These are phyloP conservation scores for Pristiophorus japonicus DNA, from an alignment of 2,113 vertebrate species.

Conservation along the genomic window DNA sequence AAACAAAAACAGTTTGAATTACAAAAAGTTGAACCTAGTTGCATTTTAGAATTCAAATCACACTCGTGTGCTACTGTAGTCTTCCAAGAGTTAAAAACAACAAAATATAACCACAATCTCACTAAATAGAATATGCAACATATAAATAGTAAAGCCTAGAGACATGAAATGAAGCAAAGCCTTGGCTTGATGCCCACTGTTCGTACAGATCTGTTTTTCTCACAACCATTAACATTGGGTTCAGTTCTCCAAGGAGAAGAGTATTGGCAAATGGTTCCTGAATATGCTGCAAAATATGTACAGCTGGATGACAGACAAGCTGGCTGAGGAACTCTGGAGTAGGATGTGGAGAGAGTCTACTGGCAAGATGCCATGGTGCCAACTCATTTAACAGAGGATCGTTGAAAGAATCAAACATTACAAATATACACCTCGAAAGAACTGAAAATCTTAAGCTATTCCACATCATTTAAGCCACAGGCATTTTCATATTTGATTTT, in stretches of 20 bases:
- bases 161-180: neutral
- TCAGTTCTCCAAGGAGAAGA: neutral
- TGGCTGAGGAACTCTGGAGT: neutral
- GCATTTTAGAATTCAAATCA: neutral
- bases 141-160: neutral
- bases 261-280: neutral
- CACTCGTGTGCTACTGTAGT: neutral
- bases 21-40: neutral
- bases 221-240: neutral
- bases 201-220: neutral
- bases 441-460: neutral
- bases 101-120: neutral
- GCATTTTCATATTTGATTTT: neutral
- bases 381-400: neutral
- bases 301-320: neutral
- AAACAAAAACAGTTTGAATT: neutral
- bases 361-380: neutral
- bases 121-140: neutral
- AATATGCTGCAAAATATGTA: slow-evolving; percentile 9
- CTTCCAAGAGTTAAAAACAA: neutral
- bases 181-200: slow-evolving; percentile 9
- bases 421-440: no score
- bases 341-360: neutral
- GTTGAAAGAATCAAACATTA: neutral
- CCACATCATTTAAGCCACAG: neutral